A percentile compares a stretch with the other conserved stretches of the same genome.
Conservation (phyloP, 1,140 invertebrate species). For the Drosophila pallidifrons region DNA sequence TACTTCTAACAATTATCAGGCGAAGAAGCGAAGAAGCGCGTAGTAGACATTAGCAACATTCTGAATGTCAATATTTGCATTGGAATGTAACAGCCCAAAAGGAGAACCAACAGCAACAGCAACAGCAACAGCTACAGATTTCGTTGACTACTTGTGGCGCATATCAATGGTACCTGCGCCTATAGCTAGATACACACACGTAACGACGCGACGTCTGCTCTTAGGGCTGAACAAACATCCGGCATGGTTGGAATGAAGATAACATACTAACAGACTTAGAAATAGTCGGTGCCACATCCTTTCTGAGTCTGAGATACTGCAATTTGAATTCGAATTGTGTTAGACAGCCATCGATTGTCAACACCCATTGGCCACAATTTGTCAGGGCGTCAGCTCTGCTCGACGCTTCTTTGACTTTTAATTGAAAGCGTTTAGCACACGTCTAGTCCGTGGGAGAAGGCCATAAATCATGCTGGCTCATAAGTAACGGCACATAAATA, state of each 20-base stretch:
- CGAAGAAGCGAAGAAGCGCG: conserved; percentile 30
- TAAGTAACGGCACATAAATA: conserved; percentile 83
- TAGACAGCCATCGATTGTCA: conserved; percentile 39
- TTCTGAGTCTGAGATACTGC: not conserved
- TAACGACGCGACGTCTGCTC: conserved; percentile 28
- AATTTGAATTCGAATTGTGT: not conserved
- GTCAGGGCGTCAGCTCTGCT: conserved; percentile 50
- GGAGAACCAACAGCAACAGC: conserved; percentile 19
- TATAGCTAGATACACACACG: not conserved
- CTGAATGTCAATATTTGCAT: conserved; percentile 76
- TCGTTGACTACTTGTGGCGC: conserved; percentile 39
- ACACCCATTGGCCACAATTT: conserved; percentile 64
- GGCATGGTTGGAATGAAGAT: conserved; percentile 27
- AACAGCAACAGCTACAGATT: conserved; percentile 26
- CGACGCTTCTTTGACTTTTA: conserved; percentile 61
- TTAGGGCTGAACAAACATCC: conserved; percentile 48
- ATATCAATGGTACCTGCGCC: conserved; percentile 53
- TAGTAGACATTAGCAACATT: conserved; percentile 62
- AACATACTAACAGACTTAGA: conserved; percentile 5
- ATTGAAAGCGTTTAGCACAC: conserved; percentile 79
- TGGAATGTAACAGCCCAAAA: conserved; percentile 58
- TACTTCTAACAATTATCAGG: conserved; percentile 56
- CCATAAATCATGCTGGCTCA: conserved; percentile 75
- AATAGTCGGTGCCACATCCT: too few relatives aligned
- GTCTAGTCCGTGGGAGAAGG: conserved; percentile 50